Percentiles rank a stretch among this genome's conserved stretches.
Conservation (phyloP, 1,140 invertebrate genomes). For the Cotesia typhae region DNA sequence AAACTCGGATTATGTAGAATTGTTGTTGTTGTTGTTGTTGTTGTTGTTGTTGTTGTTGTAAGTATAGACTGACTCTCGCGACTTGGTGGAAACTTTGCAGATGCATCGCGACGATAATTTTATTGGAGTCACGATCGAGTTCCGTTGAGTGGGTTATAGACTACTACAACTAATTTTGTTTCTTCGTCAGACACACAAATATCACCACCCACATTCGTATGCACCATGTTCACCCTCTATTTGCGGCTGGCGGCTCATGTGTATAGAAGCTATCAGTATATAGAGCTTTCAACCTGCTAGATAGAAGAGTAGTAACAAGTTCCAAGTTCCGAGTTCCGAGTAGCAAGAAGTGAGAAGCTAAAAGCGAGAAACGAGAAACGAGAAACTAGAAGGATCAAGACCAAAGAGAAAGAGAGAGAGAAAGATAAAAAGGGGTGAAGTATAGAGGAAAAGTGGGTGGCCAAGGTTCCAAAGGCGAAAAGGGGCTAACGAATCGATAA, state of each 20-base stretch:
- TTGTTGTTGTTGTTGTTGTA: not conserved
- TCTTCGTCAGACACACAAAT: not conserved
- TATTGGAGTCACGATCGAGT: constrained; percentile 39
- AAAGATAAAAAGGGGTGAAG: too few relatives aligned
- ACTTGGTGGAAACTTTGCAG: constrained; percentile 36
- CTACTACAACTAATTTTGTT: too few relatives aligned
- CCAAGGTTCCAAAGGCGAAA: constrained; percentile 25
- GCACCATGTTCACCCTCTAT: constrained; percentile 9
- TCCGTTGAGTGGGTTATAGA: constrained; percentile 23
- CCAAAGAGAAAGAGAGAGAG: not conserved
- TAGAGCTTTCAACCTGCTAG: not conserved
- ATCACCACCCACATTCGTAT: constrained; percentile 8
- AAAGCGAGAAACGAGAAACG: too few relatives aligned
- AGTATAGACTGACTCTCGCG: constrained; percentile 15
- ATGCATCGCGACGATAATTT: constrained; percentile 37
- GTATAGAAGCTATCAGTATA: not conserved
- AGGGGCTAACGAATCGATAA: constrained; percentile 31
- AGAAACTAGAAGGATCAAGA: not conserved
- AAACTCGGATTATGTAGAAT: too few relatives aligned
- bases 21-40: too few relatives aligned
- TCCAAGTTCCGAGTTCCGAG: not conserved
- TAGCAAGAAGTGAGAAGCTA: not conserved
- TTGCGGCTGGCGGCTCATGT: not conserved
- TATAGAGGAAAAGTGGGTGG: not conserved
- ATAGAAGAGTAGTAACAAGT: too few relatives aligned